Evolutionary conservation across 2,113 vertebrate species (phyloP).

Genomic region (Bubalus kerabau): DNA sequence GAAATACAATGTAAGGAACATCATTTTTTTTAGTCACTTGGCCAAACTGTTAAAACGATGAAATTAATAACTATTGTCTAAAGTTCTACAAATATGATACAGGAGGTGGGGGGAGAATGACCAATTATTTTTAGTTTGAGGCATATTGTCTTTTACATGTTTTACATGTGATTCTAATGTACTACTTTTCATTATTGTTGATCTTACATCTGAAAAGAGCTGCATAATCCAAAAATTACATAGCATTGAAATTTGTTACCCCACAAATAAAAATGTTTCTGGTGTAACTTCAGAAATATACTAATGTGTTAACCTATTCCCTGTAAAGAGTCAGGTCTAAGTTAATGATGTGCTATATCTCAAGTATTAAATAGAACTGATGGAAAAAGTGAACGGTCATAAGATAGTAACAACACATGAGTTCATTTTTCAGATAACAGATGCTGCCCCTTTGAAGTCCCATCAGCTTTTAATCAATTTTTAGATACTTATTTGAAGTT

Average conservation of each 20-base stretch:
- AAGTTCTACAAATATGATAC: neutral
- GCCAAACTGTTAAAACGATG: slow-evolving; percentile 19
- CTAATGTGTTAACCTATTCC: neutral
- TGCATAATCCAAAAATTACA: neutral
- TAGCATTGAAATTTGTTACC: neutral
- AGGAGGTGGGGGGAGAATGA: neutral
- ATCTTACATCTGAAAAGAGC: neutral
- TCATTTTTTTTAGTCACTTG: neutral
- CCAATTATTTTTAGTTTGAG: neutral
- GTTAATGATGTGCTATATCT: neutral
- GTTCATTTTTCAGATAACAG: neutral
- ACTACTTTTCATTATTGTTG: neutral
- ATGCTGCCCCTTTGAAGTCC: neutral
- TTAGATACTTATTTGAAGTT: neutral
- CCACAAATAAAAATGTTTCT: neutral
- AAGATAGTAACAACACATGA: neutral
- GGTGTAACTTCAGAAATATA: neutral
- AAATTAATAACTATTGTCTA: neutral
- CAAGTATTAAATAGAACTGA: neutral
- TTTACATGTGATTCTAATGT: neutral
- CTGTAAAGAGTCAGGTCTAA: neutral
- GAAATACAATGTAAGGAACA: neutral
- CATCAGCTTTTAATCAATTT: neutral
- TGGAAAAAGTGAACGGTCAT: neutral
- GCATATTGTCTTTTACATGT: neutral